These are phyloP conservation scores for Aphidius gifuensis DNA, from an alignment of 1,140 invertebrate genomes.

Conservation along the genomic window DNA sequence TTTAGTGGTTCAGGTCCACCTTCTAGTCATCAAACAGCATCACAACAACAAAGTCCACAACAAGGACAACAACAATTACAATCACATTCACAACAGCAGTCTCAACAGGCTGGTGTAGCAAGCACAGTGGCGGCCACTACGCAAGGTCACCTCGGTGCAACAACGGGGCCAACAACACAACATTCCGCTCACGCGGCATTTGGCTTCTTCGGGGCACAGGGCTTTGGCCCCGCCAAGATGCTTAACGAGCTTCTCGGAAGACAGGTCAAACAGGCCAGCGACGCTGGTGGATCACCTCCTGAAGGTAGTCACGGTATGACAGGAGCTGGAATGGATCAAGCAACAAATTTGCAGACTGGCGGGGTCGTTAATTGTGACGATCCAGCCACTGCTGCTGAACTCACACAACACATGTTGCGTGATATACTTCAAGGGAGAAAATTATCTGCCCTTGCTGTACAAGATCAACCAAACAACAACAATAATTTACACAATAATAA, in stretches of 20 bases:
- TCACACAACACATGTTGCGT: constrained; percentile 77
- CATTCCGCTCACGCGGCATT: constrained; percentile 58
- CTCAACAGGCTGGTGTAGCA: constrained; percentile 41
- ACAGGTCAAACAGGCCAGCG: constrained; percentile 69
- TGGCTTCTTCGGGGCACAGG: constrained; percentile 67
- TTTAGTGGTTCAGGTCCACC: constrained; percentile 57
- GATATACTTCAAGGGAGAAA: constrained; percentile 80
- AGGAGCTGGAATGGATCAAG: constrained; percentile 50
- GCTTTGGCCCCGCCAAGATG: constrained; percentile 80
- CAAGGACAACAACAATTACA: constrained; percentile 31
- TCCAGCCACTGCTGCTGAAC: constrained; percentile 59
- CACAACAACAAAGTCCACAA: constrained; percentile 30
- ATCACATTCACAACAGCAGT: constrained; percentile 62
- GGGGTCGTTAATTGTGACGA: constrained; percentile 53
- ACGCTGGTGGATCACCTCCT: constrained; percentile 61
- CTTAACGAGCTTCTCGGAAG: constrained; percentile 77
- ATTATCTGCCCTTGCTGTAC: constrained; percentile 55
- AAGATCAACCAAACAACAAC: constrained; percentile 54
- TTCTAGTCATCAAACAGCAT: constrained; percentile 30
- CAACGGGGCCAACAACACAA: constrained; percentile 50
- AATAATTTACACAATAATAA: constrained; percentile 58
- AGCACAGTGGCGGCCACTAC: too few relatives aligned
- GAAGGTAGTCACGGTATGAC: constrained; percentile 53
- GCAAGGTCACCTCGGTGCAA: constrained; percentile 46
- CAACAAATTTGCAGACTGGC: constrained; percentile 52